Evolutionary conservation across 2,113 vertebrate genomes (phyloP), one percentile per base, ranked within the genome.

Genomic region (Chaenogobius annularis): DNA sequence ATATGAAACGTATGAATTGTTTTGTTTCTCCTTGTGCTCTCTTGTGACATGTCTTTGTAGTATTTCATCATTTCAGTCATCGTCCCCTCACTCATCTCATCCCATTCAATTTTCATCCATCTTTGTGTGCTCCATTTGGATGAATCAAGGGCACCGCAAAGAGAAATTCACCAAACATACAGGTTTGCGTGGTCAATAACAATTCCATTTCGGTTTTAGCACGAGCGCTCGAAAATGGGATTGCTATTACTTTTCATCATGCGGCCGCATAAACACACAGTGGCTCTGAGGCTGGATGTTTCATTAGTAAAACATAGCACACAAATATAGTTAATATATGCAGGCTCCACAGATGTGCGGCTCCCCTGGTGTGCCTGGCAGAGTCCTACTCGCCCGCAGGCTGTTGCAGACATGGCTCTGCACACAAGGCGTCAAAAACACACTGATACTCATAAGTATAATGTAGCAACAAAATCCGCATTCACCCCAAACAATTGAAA

Each of bases 231-330:
- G 73, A 69, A 58, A 66, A 70, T 77, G 79, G 65, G 63, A 82
- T 87, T 87, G 81, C 83, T 72, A 72, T 26, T 75, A 66, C 68
- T 89, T 89, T 90, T 77, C 84, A 81, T 89, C 85, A 85, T 85
- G 55, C 20, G 74, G 44, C 55, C 55, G 74, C 55, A 75, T 59
- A 55, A 54, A 77, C 26, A 20, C 70, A 71, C 50, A 64, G 19
- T 46, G 44, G 64, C 64, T 65, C 22, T 65, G 55, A 71, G 46
- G 44, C 35, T 55, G 46, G 69, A 70, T 72, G 70, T 82, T 61
- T 68, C 55, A 73, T 10, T 58, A 65, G 63, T 68, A 62, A 79
- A 84, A 68, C 55, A 68, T 70, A 31, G 73, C 65, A 40, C 56
- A 54, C 26, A 67, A 69, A 35, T n/a, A 62, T 1, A 54, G 37